Evolutionary conservation across 1,140 invertebrate species (phyloP), one percentile per base, ranked within the genome.

Genomic region (Penaeus japonicus): DNA sequence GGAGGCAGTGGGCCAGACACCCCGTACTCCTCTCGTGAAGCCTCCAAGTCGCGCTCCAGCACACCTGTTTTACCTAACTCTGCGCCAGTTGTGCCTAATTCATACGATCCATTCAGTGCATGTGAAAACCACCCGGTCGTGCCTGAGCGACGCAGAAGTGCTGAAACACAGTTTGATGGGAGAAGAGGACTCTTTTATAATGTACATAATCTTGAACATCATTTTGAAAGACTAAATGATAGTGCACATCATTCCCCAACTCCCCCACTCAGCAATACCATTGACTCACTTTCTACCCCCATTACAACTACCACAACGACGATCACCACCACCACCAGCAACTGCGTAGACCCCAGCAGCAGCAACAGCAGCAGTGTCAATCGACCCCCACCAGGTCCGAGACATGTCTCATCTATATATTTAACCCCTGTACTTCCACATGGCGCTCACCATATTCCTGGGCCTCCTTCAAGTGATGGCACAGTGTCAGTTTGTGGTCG

Each of bases 381-480:
- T 54, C 87, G 87, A 47, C 87, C 87, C 70, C 83, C 84, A 57
- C 89, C 89, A 90, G 90, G 90, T 90, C 88, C 79, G 90, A 89
- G 89, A 83, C 90, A 89, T 84, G 81, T 90, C n/a, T 87, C 90
- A 79, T 89, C 88, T 55, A 83, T 90, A 59, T 83, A 89, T 59
- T 87, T 90, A 54, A 89, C 86, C 54, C 90, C 90, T 70, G 80
- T 89, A 47, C 87, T 84, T 82, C 90, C 90, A 47, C 90, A 90
- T 81, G 89, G 86, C 73, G 90, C 90, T 30, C 90, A 90, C 84
- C 90, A 89, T 86, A 84, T 78, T 84, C 87, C 90, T 53, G 88
- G 87, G 39, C 87, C 90, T 73, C 90, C 90, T 30, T 80, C 81
- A 22, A 84, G 84, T 65, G 86, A 86, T 83, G 89, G 84, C 78